Evolutionary conservation across 35 echinoderm and acorn worm genomes (phyloP).

Genomic region (Holothuria glaberrima): DNA sequence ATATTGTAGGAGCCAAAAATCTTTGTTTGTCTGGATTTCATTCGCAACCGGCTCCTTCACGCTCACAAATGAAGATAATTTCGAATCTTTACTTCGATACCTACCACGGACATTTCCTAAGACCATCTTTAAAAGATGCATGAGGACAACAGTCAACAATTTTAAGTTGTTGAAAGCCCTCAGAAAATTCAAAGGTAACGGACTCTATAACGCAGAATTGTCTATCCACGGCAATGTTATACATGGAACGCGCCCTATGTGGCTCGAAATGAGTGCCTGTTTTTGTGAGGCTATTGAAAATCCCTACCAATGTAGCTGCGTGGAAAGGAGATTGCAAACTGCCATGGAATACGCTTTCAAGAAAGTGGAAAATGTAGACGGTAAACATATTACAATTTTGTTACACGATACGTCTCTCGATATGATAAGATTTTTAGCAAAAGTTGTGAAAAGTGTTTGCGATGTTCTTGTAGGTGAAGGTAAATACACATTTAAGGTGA

Average conservation of each 20-base stretch:
- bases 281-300: not conserved
- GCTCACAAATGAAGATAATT: not conserved
- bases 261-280: slow-evolving; percentile 18
- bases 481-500: not conserved
- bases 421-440: slow-evolving; percentile 31
- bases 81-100: not conserved
- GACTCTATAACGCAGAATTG: not conserved
- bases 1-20: not conserved
- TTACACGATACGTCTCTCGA: slow-evolving; percentile 17
- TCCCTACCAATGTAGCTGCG: not conserved
- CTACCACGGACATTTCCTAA: not conserved
- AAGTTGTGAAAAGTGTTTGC: slow-evolving; percentile 9
- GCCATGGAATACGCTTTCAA: not conserved
- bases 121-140: not conserved
- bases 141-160: slow-evolving; percentile 19
- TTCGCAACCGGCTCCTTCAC: slow-evolving; percentile 3
- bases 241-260: not conserved
- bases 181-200: slow-evolving; percentile 38
- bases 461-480: not conserved
- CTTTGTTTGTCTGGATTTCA: slow-evolving; percentile 19
- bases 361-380: not conserved
- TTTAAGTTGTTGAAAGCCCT: slow-evolving; percentile 20
- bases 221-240: slow-evolving; percentile 12
- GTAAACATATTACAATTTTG: slow-evolving; percentile 6
- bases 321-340: not conserved